Evolutionary conservation across 2,113 vertebrate genomes (phyloP), one percentile per base, ranked within the genome.

Genomic region (Myrmecophaga tridactyla): DNA sequence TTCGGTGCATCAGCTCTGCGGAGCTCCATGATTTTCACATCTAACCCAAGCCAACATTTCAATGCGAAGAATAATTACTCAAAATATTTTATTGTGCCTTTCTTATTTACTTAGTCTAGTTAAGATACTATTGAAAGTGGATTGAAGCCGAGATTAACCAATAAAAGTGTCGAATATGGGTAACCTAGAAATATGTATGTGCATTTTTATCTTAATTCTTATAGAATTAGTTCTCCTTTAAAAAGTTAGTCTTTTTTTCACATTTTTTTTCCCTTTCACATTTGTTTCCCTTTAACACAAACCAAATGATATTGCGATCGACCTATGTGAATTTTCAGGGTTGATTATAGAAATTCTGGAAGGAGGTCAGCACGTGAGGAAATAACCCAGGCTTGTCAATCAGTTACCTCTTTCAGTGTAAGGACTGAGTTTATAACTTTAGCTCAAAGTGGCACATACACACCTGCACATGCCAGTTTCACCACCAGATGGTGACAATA

Each of bases 401-500:
- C 75, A 90, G 34, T 76, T 86, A 48, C 7, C 7, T 86, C 39
- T 63, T 53, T 48, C 36, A 72, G 39, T 29, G 31, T 60, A 62
- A 56, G 23, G 27, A 73, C 0, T n/a, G 36, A 53, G 12, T 85
- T 89, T 46, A 34, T 20, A 60, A 86, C 46, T 14, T 60, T 29
- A 48, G 73, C 43, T 34, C 9, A n/a, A 65, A 77, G 41, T 10
- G 23, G 29, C 25, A n/a, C 18, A 1, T 0, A 23, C 1, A 25
- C 23, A 48, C 5, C 1, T 87, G 96, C 43, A 95, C 43, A 70
- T 97, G 65, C n/a, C 51, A 62, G 6, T 0, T 36, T n/a, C 0
- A 56, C 89, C 96, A 96, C 94, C n/a, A 92, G 97, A 90, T 95
- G 97, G 94, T 17, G 58, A 87, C 80, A 96, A 60, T 23, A 81